Evolutionary conservation across 2,113 vertebrate genomes (phyloP).

Genomic region (Pangasianodon gigas): DNA sequence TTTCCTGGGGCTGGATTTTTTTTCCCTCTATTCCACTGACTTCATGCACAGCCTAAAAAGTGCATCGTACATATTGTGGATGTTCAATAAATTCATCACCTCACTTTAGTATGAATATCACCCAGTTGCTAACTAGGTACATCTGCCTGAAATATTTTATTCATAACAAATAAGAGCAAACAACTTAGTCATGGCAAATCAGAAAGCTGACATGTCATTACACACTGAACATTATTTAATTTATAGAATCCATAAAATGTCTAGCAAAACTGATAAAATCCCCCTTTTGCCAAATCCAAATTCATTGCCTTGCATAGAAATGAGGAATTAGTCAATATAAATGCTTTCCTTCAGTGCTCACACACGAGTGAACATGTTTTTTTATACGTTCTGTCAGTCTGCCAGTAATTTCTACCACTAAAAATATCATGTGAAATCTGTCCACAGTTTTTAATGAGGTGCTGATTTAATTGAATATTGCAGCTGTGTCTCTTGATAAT

Average conservation of each 20-base stretch:
- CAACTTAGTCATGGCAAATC: neutral
- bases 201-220: neutral
- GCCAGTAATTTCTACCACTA: neutral
- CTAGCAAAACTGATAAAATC: neutral
- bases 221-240: neutral
- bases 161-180: neutral
- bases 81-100: neutral
- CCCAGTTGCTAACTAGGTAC: neutral
- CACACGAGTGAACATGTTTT: neutral
- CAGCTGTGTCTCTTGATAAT: neutral
- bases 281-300: neutral
- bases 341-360: neutral
- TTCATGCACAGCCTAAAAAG: neutral
- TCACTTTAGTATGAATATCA: neutral
- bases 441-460: neutral
- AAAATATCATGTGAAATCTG: neutral
- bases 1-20: neutral
- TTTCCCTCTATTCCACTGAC: neutral
- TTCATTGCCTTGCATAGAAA: neutral
- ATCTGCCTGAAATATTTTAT: neutral
- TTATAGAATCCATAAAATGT: neutral
- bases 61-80: neutral
- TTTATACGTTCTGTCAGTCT: neutral
- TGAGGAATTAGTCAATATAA: neutral
- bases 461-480: neutral